Evolutionary conservation across 2,113 vertebrate genomes (phyloP).

Genomic region (Mus spicilegus): DNA sequence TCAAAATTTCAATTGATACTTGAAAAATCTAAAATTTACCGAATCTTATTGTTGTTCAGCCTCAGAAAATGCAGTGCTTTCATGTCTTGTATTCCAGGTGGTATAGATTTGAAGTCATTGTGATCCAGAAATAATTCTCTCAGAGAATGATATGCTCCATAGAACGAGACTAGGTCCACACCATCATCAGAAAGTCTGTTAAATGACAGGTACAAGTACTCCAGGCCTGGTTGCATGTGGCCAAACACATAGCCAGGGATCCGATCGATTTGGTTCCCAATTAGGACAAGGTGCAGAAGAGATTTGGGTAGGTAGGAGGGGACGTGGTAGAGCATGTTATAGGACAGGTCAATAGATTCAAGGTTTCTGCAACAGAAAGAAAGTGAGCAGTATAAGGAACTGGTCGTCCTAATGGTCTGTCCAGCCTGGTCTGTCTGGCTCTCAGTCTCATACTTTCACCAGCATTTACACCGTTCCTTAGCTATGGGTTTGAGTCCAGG

Average conservation of each 20-base stretch:
- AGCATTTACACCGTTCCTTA: background rate
- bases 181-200: conserved; percentile 93
- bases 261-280: conserved; percentile 96
- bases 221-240: conserved; percentile 96
- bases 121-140: conserved; percentile 96
- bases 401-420: background rate
- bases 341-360: conserved; percentile 96
- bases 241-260: conserved; percentile 97
- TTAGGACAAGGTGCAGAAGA: conserved; percentile 93
- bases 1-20: background rate
- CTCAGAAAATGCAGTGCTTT: conserved; percentile 93
- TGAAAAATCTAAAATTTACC: conserved; percentile 86
- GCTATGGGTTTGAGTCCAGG: background rate
- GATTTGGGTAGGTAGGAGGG: conserved; percentile 96
- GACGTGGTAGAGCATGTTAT: conserved; percentile 95
- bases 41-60: conserved; percentile 96
- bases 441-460: background rate
- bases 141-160: conserved; percentile 92
- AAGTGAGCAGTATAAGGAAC: background rate
- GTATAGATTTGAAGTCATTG: conserved; percentile 92
- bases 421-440: background rate
- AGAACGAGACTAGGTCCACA: conserved; percentile 93
- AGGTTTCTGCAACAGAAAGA: conserved; percentile 89
- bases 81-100: conserved; percentile 94
- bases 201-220: conserved; percentile 97